Conservation (phyloP, 2,113 vertebrate genomes). For the Aleadryas rufinucha region DNA sequence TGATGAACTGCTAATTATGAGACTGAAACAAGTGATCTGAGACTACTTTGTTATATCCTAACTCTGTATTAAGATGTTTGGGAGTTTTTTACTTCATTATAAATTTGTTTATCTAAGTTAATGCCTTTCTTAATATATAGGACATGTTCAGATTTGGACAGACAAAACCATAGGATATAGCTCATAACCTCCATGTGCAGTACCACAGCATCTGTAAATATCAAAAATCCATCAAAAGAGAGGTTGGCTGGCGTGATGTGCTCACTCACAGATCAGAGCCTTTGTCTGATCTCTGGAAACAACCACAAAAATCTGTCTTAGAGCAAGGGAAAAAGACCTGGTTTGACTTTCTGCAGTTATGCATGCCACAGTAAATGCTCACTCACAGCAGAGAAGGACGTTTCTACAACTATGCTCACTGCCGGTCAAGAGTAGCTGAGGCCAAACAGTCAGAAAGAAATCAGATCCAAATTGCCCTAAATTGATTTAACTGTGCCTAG, state of each 20-base stretch:
- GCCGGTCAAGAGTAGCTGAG: not conserved
- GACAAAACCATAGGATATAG: not conserved
- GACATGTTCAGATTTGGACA: not conserved
- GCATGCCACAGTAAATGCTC: not conserved
- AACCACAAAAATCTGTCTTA: not conserved
- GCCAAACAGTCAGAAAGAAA: not conserved
- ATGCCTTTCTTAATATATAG: not conserved
- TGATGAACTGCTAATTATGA: not conserved
- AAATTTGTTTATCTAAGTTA: not conserved
- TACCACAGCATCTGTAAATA: not conserved
- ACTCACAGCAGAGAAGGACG: not conserved
- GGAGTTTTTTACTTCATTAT: not conserved
- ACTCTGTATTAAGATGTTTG: not conserved
- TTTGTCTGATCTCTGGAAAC: not conserved
- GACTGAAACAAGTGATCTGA: not conserved
- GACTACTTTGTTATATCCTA: not conserved
- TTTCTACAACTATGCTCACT: not conserved
- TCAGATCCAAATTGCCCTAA: not conserved
- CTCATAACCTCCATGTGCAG: not conserved
- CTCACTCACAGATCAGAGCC: conserved; percentile 20
- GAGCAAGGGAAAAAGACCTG: not conserved
- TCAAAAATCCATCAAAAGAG: conserved; percentile 10
- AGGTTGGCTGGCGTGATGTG: not conserved
- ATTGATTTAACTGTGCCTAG: not conserved
- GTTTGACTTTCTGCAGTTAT: not conserved